Conservation (phyloP, 2,797 vertebrate species). For the Rhadinocentrus ornatus region DNA sequence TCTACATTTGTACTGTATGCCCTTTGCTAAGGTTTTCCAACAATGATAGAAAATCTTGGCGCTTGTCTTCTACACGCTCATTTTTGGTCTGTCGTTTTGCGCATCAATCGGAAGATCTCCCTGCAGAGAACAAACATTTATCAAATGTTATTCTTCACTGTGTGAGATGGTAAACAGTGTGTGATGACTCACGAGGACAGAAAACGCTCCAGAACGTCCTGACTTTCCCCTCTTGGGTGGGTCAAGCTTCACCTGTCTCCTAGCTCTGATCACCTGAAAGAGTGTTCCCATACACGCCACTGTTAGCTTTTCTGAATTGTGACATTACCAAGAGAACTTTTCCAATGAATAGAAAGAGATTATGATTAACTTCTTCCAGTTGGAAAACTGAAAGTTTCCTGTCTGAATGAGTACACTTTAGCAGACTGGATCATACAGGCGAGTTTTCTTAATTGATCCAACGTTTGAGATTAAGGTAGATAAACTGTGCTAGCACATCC, state of each 20-base stretch:
- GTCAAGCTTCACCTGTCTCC: constrained; percentile 69
- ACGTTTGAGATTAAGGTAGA: constrained; percentile 43
- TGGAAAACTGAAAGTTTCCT: not conserved
- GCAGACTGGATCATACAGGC: constrained; percentile 14
- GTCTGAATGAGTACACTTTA: not conserved
- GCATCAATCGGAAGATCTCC: constrained; percentile 58
- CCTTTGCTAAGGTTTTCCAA: constrained; percentile 4
- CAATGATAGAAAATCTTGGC: constrained; percentile 7
- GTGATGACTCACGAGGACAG: constrained; percentile 67
- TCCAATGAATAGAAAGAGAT: not conserved
- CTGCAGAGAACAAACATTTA: constrained; percentile 54
- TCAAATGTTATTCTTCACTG: not conserved
- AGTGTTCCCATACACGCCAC: constrained; percentile 2
- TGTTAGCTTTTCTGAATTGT: not conserved
- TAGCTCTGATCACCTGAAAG: constrained; percentile 71
- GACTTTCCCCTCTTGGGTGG: constrained; percentile 57
- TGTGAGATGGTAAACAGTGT: not conserved
- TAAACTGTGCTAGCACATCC: constrained; percentile 48
- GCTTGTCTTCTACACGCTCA: constrained; percentile 43
- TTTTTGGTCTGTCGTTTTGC: constrained; percentile 49
- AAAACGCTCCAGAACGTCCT: constrained; percentile 67
- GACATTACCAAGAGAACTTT: not conserved
- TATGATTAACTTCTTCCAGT: not conserved
- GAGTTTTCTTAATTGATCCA: constrained; percentile 26
- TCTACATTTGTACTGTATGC: constrained; percentile 11